Conservation (phyloP, 2,888 invertebrate species). For the Eristalis intricaria region DNA sequence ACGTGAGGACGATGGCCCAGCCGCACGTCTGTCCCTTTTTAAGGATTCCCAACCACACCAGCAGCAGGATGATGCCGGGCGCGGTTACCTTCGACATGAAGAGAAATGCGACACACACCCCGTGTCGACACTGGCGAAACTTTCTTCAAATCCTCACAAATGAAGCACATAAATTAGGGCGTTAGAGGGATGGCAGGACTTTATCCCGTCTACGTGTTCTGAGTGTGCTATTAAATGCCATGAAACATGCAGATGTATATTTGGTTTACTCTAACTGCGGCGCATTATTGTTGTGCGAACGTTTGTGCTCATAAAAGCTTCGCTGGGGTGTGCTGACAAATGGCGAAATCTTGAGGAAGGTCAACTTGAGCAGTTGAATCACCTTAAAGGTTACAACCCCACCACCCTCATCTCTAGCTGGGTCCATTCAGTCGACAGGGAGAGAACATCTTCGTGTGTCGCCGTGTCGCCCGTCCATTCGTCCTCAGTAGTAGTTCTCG, state of each 20-base stretch:
- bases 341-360: constrained; percentile 63
- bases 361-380: constrained; percentile 63
- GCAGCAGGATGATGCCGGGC: neutral
- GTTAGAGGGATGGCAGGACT: constrained; percentile 66
- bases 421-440: too few species aligned
- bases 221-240: constrained; percentile 62
- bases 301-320: constrained; percentile 43
- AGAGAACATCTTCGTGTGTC: neutral
- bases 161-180: constrained; percentile 70
- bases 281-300: constrained; percentile 45
- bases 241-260: constrained; percentile 66
- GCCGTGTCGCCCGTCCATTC: neutral
- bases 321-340: constrained; percentile 52
- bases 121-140: constrained; percentile 59
- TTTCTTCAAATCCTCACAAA: constrained; percentile 70
- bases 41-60: constrained; percentile 30
- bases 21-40: constrained; percentile 34
- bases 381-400: constrained; percentile 45
- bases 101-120: constrained; percentile 7
- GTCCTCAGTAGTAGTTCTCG: neutral
- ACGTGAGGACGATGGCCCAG: constrained; percentile 58
- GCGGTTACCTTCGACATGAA: constrained; percentile 13
- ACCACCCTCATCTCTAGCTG: too few species aligned
- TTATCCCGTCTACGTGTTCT: constrained; percentile 68
- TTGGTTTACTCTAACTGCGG: constrained; percentile 56